Evolutionary conservation across 1,140 invertebrate species (phyloP), one percentile per base, ranked within the genome.

Genomic region (Teleogryllus occipitalis): DNA sequence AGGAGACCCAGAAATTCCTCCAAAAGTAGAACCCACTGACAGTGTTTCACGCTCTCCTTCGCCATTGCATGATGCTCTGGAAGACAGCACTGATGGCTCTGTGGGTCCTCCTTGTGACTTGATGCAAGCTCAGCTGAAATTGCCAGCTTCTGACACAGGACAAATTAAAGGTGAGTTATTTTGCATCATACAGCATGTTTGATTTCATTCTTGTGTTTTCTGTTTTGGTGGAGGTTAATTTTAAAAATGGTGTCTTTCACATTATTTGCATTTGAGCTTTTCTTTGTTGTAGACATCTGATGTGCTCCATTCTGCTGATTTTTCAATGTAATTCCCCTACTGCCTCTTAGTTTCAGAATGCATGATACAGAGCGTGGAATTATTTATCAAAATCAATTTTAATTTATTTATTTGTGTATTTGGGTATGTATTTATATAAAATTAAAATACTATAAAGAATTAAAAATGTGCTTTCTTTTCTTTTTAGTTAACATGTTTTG

Each of bases 111-210:
- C 79, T 21, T 54, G 49, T 7, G 76, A 80, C 22, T 75, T 80
- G 47, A 65, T 72, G 22, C 73, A 48, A 21, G 74, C 21, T 49
- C 73, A 79, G 27, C 74, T 39, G 22, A 80, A 80, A 39, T 49
- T 77, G 15, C 15, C 79, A 27, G 47, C 39, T 49, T 46, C 75
- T n/a, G 79, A 80, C 47, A 77, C 54, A 54, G 72, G 46, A 39
- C 79, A 80, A 27, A n/a, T 76, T 8, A 80, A 80, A 80, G 79
- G 79, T 80, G 72, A 46, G 79, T 72, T n/a, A 47, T 47, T 74
- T 80, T 27, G 47, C 54, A 3, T 65, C 54, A 65, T 7, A 65
- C 10, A 65, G 10, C 54, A 65, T 65, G 10, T 14, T 65, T 65
- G 54, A 65, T 65, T 65, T 65, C 10, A 65, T 18, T 3, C 7